Evolutionary conservation across 2,888 invertebrate species (phyloP).

Genomic region (Papilio elwesi): DNA sequence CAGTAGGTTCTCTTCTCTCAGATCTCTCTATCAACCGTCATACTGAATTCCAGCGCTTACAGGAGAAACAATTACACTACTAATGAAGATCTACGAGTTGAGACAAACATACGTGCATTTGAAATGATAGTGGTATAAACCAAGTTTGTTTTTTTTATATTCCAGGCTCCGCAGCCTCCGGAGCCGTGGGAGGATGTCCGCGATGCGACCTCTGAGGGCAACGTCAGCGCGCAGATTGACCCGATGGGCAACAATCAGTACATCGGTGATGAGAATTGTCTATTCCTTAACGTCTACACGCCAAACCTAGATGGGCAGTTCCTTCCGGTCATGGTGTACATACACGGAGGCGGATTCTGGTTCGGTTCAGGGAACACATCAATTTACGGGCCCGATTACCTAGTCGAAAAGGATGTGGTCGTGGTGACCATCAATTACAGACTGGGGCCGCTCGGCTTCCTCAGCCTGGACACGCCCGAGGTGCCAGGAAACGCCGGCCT

Average conservation of each 20-base stretch:
- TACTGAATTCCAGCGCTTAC: too few relatives aligned
- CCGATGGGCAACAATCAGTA: slow-evolving; percentile 66
- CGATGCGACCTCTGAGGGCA: slow-evolving; percentile 85
- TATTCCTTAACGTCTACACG: slow-evolving; percentile 87
- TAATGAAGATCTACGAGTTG: too few relatives aligned
- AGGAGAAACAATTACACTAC: too few relatives aligned
- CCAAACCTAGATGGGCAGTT: slow-evolving; percentile 81
- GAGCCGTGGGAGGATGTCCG: slow-evolving; percentile 84
- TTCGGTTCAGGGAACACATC: slow-evolving; percentile 80
- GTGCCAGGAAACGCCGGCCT: slow-evolving; percentile 77
- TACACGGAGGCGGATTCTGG: slow-evolving; percentile 83
- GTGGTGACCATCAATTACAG: slow-evolving; percentile 84
- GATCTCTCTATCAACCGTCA: too few relatives aligned
- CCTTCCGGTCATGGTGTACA: slow-evolving; percentile 84
- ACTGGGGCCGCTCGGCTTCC: slow-evolving; percentile 74
- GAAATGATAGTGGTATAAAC: background rate
- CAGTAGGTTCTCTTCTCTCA: too few relatives aligned
- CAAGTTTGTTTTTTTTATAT: slow-evolving; percentile 41
- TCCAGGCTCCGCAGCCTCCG: slow-evolving; percentile 84
- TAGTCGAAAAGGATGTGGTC: slow-evolving; percentile 84
- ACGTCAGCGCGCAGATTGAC: slow-evolving; percentile 85
- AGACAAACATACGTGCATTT: too few relatives aligned
- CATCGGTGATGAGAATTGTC: slow-evolving; percentile 86
- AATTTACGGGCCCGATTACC: slow-evolving; percentile 78
- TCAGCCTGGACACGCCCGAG: slow-evolving; percentile 73